Base-by-base conservation (phyloP, 2,888 invertebrate genomes). In the Caenorhabditis zanzibari region DNA sequence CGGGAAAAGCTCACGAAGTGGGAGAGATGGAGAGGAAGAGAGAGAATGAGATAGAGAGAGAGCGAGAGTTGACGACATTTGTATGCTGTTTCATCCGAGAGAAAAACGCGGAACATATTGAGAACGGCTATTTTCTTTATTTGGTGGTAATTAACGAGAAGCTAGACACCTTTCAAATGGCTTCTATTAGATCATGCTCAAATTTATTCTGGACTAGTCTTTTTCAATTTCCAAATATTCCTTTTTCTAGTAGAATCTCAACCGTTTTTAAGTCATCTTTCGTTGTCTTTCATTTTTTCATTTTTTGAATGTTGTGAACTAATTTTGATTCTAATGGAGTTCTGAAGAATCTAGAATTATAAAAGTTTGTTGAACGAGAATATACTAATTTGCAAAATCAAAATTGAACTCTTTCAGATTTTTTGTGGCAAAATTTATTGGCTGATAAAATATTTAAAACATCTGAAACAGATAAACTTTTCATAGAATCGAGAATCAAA, bases 1-100 rank as follows among this genome's bases (percentile, higher is more conserved):
- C 56, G 59, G 69, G 59, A 77, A 77, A 77, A 77, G 77, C 77
- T 77, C 77, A 71, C 77, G 63, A 71, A 77, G 77, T 77, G 77
- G 69, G 58, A 38, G 74, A 54, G 19, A 26, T 52, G 63, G 54
- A 44, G 69, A 61, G 71, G 52, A 61, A 44, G 52, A 44, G 74
- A 64, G 63, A 63, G 24, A n/a, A n/a, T n/a, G n/a, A n/a, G n/a
- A n/a, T n/a, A n/a, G n/a, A n/a, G n/a, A n/a, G n/a, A 44, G 64
- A 76, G 59, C 32, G 49, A 59, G 58, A 59, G 69, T 32, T 32
- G 76, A 10, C 28, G 76, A 76, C 66, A 76, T 76, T 54, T 76
- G 76, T 69, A 68, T 63, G 44, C 63, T 63, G 63, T 76, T 68
- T 76, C 76, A 61, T 54, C 63, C 41, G 64, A 63, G 63, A 63